A percentile compares a stretch with the other conserved stretches of the same genome.
phyloP scores from a whole-genome alignment of 2,888 invertebrate genomes.

The Rosalia funebris region DNA sequence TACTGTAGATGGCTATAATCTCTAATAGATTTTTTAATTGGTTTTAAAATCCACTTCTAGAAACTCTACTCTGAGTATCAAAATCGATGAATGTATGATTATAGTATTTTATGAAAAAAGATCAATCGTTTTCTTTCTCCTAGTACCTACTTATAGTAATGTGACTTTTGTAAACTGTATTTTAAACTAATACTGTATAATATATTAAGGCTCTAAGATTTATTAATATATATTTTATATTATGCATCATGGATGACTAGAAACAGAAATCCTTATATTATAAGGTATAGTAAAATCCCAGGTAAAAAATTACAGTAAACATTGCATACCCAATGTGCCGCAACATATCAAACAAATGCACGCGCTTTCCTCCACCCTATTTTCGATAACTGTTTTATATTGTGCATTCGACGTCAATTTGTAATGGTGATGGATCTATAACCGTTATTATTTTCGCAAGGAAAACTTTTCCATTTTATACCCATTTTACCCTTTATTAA shows the following conservation, averaged over 20 bases:
- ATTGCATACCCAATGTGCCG: not conserved
- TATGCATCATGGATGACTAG: conserved; percentile 22
- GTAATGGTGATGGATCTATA: too few relatives aligned
- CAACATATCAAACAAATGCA: too few relatives aligned
- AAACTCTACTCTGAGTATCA: conserved; percentile 13
- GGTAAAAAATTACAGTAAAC: conserved; percentile 3
- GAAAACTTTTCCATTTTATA: too few relatives aligned
- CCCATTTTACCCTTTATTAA: too few relatives aligned
- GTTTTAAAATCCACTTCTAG: conserved; percentile 13
- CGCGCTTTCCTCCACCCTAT: too few relatives aligned
- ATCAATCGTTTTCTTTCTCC: conserved; percentile 26
- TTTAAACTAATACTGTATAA: conserved; percentile 58
- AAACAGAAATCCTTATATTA: not conserved
- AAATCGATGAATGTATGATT: conserved; percentile 44
- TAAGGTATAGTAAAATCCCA: not conserved
- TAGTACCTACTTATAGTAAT: conserved; percentile 36
- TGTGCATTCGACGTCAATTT: too few relatives aligned
- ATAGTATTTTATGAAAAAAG: conserved; percentile 48
- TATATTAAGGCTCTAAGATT: conserved; percentile 56
- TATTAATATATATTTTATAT: conserved; percentile 29
- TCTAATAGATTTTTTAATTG: conserved; percentile 9
- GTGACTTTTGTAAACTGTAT: conserved; percentile 41
- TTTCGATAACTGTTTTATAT: too few relatives aligned
- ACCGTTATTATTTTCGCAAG: too few relatives aligned
- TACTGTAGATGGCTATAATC: conserved; percentile 29